phyloP scores from a whole-genome alignment of 2,888 invertebrate genomes.

The Steromphala cineraria region DNA sequence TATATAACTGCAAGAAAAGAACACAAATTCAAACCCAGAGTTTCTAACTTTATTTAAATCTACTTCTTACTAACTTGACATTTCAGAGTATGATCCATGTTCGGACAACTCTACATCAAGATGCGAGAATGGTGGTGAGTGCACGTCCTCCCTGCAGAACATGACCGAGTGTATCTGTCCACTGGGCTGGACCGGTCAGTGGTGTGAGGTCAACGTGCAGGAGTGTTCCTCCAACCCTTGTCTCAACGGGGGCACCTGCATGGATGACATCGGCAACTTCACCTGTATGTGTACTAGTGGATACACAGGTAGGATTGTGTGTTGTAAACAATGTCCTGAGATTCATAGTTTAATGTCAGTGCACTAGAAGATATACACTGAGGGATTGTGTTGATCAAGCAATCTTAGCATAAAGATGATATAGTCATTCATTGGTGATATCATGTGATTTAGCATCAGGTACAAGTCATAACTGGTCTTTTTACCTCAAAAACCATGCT shows the following conservation, averaged over 20 bases:
- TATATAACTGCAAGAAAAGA: too few relatives aligned
- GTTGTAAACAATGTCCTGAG: too few relatives aligned
- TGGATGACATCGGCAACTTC: constrained; percentile 40
- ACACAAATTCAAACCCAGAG: too few relatives aligned
- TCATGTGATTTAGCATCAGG: too few relatives aligned
- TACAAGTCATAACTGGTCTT: too few relatives aligned
- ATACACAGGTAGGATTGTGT: constrained; percentile 26
- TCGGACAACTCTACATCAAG: background rate
- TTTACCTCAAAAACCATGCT: too few relatives aligned
- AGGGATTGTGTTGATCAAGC: too few relatives aligned
- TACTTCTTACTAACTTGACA: background rate
- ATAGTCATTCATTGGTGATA: too few relatives aligned
- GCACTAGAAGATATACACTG: too few relatives aligned
- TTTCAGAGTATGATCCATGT: background rate
- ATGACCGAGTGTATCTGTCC: constrained; percentile 42
- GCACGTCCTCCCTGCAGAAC: background rate
- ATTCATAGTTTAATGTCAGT: too few relatives aligned
- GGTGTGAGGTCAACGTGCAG: constrained; percentile 44
- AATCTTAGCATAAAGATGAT: too few relatives aligned
- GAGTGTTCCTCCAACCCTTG: constrained; percentile 46
- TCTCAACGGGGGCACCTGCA: constrained; percentile 45
- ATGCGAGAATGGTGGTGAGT: constrained; percentile 27
- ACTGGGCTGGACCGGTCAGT: constrained; percentile 36
- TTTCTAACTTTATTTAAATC: too few relatives aligned
- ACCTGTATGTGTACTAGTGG: constrained; percentile 45